A percentile compares a stretch with the other conserved stretches of the same genome.
Conservation (phyloP, 92 coral and sea anemone species). For the Zoanthus sociatus region DNA sequence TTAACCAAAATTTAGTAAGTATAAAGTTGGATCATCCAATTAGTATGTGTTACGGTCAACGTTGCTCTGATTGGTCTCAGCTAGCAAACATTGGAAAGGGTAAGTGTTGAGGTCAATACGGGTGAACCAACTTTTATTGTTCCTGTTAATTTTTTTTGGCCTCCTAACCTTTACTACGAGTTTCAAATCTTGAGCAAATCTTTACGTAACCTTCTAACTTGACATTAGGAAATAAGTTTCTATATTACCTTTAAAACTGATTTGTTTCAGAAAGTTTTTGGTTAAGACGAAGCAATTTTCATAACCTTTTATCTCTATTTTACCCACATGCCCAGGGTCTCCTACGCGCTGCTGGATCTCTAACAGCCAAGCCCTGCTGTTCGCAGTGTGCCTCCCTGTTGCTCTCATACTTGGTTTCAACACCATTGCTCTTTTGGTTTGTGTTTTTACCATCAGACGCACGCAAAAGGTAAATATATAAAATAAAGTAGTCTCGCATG, state of each 20-base stretch:
- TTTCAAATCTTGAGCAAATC: too few relatives aligned
- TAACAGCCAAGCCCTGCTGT: slow-evolving; percentile 5
- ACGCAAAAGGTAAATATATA: background rate
- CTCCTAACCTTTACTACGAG: too few relatives aligned
- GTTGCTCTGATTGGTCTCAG: too few relatives aligned
- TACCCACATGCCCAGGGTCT: background rate
- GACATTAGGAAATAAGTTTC: too few relatives aligned
- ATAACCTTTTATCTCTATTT: background rate
- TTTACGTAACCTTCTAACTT: too few relatives aligned
- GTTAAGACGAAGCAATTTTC: background rate
- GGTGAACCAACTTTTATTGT: too few relatives aligned
- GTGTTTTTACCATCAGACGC: background rate
- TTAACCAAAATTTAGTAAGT: too few relatives aligned
- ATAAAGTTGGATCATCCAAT: too few relatives aligned
- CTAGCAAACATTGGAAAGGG: too few relatives aligned
- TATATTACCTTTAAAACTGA: background rate
- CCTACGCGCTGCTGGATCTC: slow-evolving; percentile 10
- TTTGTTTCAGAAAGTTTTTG: background rate
- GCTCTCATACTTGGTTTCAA: slow-evolving; percentile 5
- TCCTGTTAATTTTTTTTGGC: too few relatives aligned
- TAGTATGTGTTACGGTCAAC: too few relatives aligned
- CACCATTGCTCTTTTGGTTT: background rate
- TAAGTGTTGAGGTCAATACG: too few relatives aligned
- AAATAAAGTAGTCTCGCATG: background rate
- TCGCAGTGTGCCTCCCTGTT: slow-evolving; percentile 18